Evolutionary conservation across 2,797 vertebrate species (phyloP).

Genomic region (Pantherophis vulpinus): DNA sequence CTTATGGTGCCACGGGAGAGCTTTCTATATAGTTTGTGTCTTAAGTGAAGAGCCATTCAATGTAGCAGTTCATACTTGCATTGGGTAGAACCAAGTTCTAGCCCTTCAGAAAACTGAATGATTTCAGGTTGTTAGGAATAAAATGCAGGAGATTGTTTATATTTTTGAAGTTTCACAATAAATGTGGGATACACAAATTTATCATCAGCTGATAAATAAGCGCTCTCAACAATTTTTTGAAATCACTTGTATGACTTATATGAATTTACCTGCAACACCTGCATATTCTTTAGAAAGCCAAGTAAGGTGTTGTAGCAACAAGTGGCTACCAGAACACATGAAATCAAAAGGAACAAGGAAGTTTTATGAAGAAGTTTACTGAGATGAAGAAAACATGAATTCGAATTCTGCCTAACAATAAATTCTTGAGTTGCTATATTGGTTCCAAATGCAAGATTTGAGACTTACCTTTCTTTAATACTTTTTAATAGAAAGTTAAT

Average conservation of each 20-base stretch:
- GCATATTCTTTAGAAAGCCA: background rate
- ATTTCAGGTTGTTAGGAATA: background rate
- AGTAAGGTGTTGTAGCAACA: background rate
- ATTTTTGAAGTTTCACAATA: background rate
- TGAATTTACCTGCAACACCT: background rate
- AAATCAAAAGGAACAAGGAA: background rate
- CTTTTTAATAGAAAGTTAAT: background rate
- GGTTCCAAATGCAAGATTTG: background rate
- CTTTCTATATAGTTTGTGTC: background rate
- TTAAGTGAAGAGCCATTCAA: background rate
- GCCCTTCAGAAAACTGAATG: background rate
- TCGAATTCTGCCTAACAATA: background rate
- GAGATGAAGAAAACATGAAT: background rate
- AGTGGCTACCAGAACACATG: background rate
- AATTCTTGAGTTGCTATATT: background rate
- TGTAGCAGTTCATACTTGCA: background rate
- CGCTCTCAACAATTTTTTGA: background rate
- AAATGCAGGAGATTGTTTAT: no score
- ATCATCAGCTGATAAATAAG: background rate
- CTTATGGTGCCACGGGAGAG: background rate
- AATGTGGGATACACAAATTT: background rate
- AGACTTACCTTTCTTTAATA: background rate
- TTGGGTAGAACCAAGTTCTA: background rate
- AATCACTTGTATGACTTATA: background rate
- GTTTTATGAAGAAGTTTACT: background rate